Evolutionary conservation across 2,797 vertebrate species (phyloP), one percentile per base, ranked within the genome.

Genomic region (Megaceryle alcyon): DNA sequence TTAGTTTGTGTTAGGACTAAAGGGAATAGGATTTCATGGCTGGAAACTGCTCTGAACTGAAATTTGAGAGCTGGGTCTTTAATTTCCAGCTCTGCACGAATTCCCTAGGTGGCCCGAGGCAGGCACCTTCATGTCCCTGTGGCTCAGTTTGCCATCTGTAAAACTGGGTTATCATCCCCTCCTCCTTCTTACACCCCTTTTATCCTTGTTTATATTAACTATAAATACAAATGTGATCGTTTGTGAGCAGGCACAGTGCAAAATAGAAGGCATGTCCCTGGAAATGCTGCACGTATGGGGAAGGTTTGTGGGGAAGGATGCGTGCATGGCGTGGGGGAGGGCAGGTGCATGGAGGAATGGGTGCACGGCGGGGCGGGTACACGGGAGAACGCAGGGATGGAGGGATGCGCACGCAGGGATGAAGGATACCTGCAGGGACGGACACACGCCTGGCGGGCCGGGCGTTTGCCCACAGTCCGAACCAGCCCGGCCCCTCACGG

Each of bases 21-120:
- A 77, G 60, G 31, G 86, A 76, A 69, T 60, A 91, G 60, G 57
- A 64, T 90, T 91, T 82, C 86, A 31, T 5, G 43, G 29, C 15
- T 89, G 56, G 81, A 87, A 92, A 82, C 33, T 15, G 64, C 53
- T 73, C 48, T 68, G 51, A 51, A 33, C 39, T 71, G 88, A 86
- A 92, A 96, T 57, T 20, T 57, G 94, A 93, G 90, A 84, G 10
- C 75, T 73, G 56, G 19, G 39, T 43, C 61, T 80, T 85, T 72
- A 23, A 14, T 43, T 82, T 69, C 83, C 81, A 49, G 48, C 54
- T 68, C 71, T 35, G 25, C 10, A 2, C 6, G 4, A 82, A 94
- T 61, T 85, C 75, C 88, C 92, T 43, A 16, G 33, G 48, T 2
- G 4, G 44, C 46, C 73, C 78, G 35, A 48, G 53, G 39, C 89